phyloP scores from a whole-genome alignment of 2,888 invertebrate species.

The Leptogaster cylindrica region DNA sequence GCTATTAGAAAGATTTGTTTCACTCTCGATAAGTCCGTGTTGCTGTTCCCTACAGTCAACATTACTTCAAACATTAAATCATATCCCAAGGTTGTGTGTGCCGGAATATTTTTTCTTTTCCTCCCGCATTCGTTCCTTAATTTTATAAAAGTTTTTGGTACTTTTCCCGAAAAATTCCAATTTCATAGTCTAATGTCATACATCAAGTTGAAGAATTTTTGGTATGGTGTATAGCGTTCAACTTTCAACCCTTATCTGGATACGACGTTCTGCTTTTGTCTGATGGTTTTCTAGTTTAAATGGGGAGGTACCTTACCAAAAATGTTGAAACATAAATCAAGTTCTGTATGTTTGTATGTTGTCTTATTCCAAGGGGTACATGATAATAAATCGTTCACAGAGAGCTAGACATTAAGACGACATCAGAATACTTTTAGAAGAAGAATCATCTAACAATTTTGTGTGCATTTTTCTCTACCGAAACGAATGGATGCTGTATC shows the following conservation, averaged over 20 bases:
- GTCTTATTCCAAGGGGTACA: conserved; percentile 23
- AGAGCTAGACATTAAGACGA: conserved; percentile 45
- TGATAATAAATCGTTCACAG: conserved; percentile 45
- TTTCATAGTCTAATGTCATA: conserved; percentile 39
- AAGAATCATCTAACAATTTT: conserved; percentile 35
- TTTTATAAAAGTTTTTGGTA: conserved; percentile 34
- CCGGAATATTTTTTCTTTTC: no score
- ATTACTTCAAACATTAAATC: conserved; percentile 33
- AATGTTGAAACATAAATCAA: conserved; percentile 39
- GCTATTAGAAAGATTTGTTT: conserved; percentile 38
- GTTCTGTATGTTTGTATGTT: conserved; percentile 33
- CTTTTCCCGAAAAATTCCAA: conserved; percentile 39
- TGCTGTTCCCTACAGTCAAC: conserved; percentile 21
- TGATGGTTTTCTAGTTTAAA: conserved; percentile 28
- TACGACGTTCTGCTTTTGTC: conserved; percentile 5
- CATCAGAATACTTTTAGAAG: conserved; percentile 42
- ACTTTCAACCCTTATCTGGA: conserved; percentile 36
- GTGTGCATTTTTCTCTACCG: conserved; percentile 9
- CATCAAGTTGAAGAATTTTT: conserved; percentile 36
- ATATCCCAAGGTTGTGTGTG: conserved; percentile 16
- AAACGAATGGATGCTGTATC: neutral
- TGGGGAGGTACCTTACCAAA: conserved; percentile 24
- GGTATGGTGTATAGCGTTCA: conserved; percentile 15
- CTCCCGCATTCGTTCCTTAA: conserved; percentile 4
- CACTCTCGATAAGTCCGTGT: conserved; percentile 35